A percentile compares a stretch with the other conserved stretches of the same genome.
Conservation (phyloP, 2,888 invertebrate genomes). For the Napeogenes sylphis region DNA sequence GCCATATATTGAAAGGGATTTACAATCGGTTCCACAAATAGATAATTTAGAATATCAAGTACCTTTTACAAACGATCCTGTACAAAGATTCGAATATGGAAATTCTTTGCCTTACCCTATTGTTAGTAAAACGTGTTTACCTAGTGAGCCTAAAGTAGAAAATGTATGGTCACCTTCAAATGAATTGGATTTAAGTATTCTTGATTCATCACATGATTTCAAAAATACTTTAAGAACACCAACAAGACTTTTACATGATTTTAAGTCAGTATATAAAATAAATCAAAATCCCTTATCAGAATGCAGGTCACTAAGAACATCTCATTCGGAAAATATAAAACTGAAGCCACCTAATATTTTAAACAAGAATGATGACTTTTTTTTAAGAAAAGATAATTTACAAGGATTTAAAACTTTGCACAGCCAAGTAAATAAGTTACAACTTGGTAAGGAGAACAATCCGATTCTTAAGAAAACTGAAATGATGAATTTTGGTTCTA, state of each 20-base stretch:
- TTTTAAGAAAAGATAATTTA: conserved; percentile 55
- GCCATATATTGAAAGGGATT: conserved; percentile 52
- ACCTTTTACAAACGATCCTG: conserved; percentile 51
- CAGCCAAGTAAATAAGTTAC: conserved; percentile 42
- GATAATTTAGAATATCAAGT: conserved; percentile 35
- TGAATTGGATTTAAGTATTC: conserved; percentile 63
- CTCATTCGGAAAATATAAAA: conserved; percentile 42
- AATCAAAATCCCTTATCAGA: conserved; percentile 13
- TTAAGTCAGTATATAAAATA: not conserved
- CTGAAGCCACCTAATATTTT: conserved; percentile 43
- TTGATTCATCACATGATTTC: conserved; percentile 50
- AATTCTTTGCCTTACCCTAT: conserved; percentile 60
- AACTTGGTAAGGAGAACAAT: conserved; percentile 57
- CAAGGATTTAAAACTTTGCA: conserved; percentile 39
- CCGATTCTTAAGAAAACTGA: conserved; percentile 46
- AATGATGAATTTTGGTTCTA: conserved; percentile 37
- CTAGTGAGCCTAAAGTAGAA: conserved; percentile 31
- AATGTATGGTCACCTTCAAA: conserved; percentile 51
- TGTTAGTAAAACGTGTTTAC: conserved; percentile 48
- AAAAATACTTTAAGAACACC: conserved; percentile 17
- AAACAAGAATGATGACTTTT: conserved; percentile 54
- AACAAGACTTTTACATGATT: conserved; percentile 24
- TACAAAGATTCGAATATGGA: conserved; percentile 56
- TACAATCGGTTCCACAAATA: conserved; percentile 38
- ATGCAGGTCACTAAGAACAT: conserved; percentile 31